Conservation (phyloP, 2,113 vertebrate species). For the Oncorhynchus clarkii region DNA sequence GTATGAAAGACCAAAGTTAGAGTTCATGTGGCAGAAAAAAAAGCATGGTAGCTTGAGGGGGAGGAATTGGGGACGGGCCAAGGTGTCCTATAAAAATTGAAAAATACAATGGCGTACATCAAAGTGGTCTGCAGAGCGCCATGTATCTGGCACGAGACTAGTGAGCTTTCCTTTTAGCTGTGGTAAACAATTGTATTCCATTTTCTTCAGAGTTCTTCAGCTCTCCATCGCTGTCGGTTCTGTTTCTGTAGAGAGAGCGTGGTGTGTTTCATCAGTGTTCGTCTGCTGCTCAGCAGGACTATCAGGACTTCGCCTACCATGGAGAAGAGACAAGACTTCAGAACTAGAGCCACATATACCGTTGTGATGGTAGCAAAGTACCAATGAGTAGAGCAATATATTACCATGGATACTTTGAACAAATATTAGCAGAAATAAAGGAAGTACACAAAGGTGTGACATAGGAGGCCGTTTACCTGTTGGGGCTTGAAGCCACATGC, state of each 20-base stretch:
- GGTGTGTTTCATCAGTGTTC: constrained; percentile 52
- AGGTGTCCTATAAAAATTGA: constrained; percentile 50
- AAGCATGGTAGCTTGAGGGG: constrained; percentile 33
- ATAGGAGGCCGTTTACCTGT: constrained; percentile 52
- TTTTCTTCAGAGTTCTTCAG: constrained; percentile 55
- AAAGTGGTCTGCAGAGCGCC: constrained; percentile 21
- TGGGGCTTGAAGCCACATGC: constrained; percentile 56
- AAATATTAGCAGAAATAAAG: too few relatives aligned
- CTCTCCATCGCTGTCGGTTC: constrained; percentile 61
- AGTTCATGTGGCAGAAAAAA: constrained; percentile 52
- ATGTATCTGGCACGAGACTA: constrained; percentile 37
- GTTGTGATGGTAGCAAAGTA: too few relatives aligned
- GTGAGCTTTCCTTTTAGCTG: constrained; percentile 44
- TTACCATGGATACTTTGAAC: too few relatives aligned
- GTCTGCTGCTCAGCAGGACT: constrained; percentile 59
- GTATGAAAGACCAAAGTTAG: constrained; percentile 51
- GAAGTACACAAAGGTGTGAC: background rate
- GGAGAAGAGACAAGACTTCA: background rate
- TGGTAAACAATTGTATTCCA: constrained; percentile 41
- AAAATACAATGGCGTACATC: constrained; percentile 49
- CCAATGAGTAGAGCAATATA: too few relatives aligned
- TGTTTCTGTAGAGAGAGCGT: constrained; percentile 52
- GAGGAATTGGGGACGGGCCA: constrained; percentile 24
- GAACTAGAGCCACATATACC: background rate
- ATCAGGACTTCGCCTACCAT: constrained; percentile 54